These are phyloP conservation scores for Apaloderma vittatum DNA, from an alignment of 2,113 vertebrate genomes.

Conservation along the genomic window DNA sequence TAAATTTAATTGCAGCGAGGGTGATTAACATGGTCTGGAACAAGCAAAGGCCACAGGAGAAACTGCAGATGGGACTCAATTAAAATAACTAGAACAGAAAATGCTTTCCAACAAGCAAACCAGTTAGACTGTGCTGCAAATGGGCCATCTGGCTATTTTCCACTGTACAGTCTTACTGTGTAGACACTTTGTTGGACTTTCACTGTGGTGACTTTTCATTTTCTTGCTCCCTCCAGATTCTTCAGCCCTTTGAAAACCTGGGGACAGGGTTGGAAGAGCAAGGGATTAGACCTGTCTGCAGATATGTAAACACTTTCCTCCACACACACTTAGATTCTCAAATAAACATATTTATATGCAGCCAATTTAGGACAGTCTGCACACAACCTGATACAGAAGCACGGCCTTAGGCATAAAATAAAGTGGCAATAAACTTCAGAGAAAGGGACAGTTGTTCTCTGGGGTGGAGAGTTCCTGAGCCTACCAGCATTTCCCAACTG, in stretches of 20 bases:
- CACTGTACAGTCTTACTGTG: neutral
- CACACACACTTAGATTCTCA: slow-evolving; percentile 3
- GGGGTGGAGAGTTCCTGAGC: neutral
- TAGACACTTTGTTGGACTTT: slow-evolving; percentile 24
- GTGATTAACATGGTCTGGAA: slow-evolving; percentile 15
- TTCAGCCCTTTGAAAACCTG: neutral
- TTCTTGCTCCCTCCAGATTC: neutral
- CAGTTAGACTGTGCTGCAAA: neutral
- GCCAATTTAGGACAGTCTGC: slow-evolving; percentile 15
- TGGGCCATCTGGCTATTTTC: neutral
- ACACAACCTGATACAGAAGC: slow-evolving; percentile 2
- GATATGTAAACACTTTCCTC: neutral
- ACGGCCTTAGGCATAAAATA: neutral
- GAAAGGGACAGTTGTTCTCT: slow-evolving; percentile 29
- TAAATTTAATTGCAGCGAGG: slow-evolving; percentile 14
- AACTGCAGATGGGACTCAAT: slow-evolving; percentile 30
- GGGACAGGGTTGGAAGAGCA: neutral
- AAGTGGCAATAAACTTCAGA: slow-evolving; percentile 1
- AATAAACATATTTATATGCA: slow-evolving; percentile 39
- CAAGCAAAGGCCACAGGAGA: slow-evolving; percentile 32
- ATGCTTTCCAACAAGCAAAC: slow-evolving; percentile 36
- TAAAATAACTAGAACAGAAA: slow-evolving; percentile 35
- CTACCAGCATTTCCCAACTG: neutral
- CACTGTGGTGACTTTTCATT: neutral
- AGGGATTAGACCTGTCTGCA: slow-evolving; percentile 22